Evolutionary conservation across 2,113 vertebrate genomes (phyloP).

Genomic region (rat (Rattus norvegicus)): DNA sequence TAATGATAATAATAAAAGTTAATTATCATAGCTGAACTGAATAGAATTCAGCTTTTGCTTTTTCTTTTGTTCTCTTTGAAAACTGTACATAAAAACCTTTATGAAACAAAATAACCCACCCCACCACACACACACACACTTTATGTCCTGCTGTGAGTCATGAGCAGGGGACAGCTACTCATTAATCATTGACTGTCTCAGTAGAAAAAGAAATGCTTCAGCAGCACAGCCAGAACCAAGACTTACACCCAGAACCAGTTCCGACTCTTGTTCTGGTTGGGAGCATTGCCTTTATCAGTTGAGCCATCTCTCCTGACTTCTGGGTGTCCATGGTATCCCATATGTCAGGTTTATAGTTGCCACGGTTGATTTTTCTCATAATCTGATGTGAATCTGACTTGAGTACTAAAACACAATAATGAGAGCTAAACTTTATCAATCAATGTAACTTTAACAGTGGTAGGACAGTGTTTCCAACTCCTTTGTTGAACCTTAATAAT

Average conservation of each 20-base stretch:
- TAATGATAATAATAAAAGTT: background rate
- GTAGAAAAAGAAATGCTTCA: background rate
- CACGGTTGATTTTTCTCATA: background rate
- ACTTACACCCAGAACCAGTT: background rate
- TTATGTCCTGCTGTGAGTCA: background rate
- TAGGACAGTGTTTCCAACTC: conserved; percentile 31
- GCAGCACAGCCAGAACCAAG: background rate
- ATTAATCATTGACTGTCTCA: background rate
- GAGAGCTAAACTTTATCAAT: background rate
- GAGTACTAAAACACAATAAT: background rate
- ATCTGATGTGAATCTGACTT: background rate
- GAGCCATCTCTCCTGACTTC: background rate
- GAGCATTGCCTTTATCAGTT: background rate
- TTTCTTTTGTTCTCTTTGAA: background rate
- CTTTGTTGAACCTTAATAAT: background rate
- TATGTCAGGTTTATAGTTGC: background rate
- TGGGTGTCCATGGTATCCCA: background rate
- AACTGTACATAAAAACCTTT: background rate
- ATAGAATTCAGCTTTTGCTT: background rate
- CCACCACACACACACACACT: background rate
- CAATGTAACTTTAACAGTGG: conserved; percentile 12
- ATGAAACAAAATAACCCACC: background rate
- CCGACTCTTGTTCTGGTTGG: background rate
- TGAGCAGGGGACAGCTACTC: background rate
- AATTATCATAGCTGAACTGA: background rate